A percentile compares a stretch with the other conserved stretches of the same genome.
These are phyloP conservation scores for Erebia epiphron DNA, from an alignment of 2,888 invertebrate species.

Conservation along the genomic window DNA sequence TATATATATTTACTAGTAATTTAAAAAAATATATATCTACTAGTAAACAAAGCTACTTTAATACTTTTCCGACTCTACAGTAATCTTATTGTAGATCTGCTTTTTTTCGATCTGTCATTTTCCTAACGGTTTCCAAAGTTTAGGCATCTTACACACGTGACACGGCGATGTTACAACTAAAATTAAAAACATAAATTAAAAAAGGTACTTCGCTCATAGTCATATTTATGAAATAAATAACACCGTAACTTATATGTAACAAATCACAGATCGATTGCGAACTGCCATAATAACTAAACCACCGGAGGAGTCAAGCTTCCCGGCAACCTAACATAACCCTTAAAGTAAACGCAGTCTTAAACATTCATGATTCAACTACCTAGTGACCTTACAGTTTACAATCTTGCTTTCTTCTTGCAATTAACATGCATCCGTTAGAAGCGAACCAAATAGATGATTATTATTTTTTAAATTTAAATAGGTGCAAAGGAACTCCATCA, in stretches of 20 bases:
- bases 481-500: constrained; percentile 47
- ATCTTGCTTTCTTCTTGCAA: constrained; percentile 48
- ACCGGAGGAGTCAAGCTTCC: constrained; percentile 17
- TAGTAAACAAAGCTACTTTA: constrained; percentile 11
- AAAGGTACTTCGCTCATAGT: constrained; percentile 44
- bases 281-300: constrained; percentile 51
- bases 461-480: constrained; percentile 40
- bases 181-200: constrained; percentile 41
- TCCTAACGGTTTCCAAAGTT: neutral
- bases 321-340: constrained; percentile 43
- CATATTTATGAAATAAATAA: constrained; percentile 61
- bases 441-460: constrained; percentile 53
- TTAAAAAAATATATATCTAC: constrained; percentile 10
- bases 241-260: constrained; percentile 67
- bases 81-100: neutral
- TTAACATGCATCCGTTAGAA: constrained; percentile 65
- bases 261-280: constrained; percentile 78
- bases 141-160: neutral
- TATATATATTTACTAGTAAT: constrained; percentile 1
- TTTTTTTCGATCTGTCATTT: neutral
- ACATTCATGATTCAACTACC: constrained; percentile 55
- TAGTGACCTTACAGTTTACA: constrained; percentile 53
- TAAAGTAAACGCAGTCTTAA: constrained; percentile 78
- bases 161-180: constrained; percentile 22
- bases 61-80: neutral